Evolutionary conservation across 2,888 invertebrate species (phyloP), one percentile per base, ranked within the genome.

Genomic region (Caenorhabditis japonica): DNA sequence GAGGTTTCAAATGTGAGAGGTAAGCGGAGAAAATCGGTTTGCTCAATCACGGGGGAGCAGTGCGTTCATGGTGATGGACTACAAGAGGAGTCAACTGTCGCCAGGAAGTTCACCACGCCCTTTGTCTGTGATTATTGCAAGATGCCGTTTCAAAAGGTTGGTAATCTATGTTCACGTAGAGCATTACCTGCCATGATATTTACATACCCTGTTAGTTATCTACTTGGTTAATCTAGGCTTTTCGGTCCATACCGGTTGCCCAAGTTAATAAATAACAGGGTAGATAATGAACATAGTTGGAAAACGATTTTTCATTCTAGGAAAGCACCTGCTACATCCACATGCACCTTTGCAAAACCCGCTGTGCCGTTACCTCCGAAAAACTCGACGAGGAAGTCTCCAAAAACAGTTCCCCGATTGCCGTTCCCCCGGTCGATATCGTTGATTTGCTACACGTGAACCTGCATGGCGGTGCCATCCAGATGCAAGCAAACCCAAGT

Each of bases 141-240:
- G n/a, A 64, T 64, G 62, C 62, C 62, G 8, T 64, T 64, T 17
- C 62, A 64, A 19, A 62, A 53, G 53, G 62, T 62, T n/a, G 15
- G 34, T n/a, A 17, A 39, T n/a, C n/a, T n/a, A n/a, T n/a, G n/a
- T n/a, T n/a, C n/a, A n/a, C n/a, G n/a, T n/a, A n/a, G n/a, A n/a
- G n/a, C n/a, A n/a, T n/a, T n/a, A n/a, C n/a, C n/a, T 10, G 19
- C 21, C 3, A 49, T 17, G 23, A 19, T 33, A 19, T 21, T 12
- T 5, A 12, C 17, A 17, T 34, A n/a, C 12, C 33, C 15, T 12
- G 0, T 23, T 23, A 30, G 15, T 25, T 27, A n/a, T n/a, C n/a
- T n/a, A n/a, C n/a, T n/a, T n/a, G n/a, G n/a, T n/a, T n/a, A n/a
- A n/a, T n/a, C n/a, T n/a, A n/a, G n/a, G n/a, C n/a, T n/a, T n/a